phyloP scores from a whole-genome alignment of 2,113 vertebrate species.

The Periophthalmus modestus region DNA sequence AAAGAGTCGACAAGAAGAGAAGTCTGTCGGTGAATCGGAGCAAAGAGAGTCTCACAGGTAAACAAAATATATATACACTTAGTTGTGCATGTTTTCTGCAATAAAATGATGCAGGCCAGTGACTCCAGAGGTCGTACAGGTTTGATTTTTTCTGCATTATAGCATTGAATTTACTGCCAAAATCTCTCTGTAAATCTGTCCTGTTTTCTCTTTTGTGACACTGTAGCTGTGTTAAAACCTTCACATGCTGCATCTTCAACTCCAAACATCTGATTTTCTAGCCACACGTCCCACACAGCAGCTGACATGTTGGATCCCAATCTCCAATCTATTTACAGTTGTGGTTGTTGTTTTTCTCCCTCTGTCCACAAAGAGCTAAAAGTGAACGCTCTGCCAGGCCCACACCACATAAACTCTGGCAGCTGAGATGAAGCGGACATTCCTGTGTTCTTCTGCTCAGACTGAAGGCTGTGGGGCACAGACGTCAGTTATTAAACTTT shows the following conservation, averaged over 20 bases:
- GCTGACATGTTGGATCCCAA: conserved; percentile 18
- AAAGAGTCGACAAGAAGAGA: conserved; percentile 1
- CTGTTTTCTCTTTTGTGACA: background rate
- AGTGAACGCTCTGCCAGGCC: conserved; percentile 20
- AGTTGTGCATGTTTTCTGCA: too few species aligned
- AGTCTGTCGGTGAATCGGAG: background rate
- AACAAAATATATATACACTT: background rate
- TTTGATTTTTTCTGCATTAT: background rate
- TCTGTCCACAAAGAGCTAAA: conserved; percentile 28
- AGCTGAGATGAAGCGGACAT: conserved; percentile 25
- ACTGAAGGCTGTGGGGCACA: background rate
- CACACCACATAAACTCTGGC: conserved; percentile 22
- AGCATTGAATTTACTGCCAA: background rate
- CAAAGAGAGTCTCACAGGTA: conserved; percentile 16
- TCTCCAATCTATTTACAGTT: conserved; percentile 24
- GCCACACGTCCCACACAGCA: conserved; percentile 16
- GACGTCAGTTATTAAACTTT: background rate
- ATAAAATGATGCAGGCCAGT: too few species aligned
- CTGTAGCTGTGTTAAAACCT: background rate
- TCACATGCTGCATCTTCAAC: background rate
- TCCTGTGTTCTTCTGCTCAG: conserved; percentile 39
- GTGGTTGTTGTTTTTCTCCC: conserved; percentile 30
- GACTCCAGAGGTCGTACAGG: too few species aligned
- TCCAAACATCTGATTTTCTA: conserved; percentile 5
- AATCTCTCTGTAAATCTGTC: too few species aligned